A percentile compares a stretch with the other conserved stretches of the same genome.
Evolutionary conservation across 92 coral and sea anemone genomes (phyloP).

Genomic region (Meandrina meandrites): DNA sequence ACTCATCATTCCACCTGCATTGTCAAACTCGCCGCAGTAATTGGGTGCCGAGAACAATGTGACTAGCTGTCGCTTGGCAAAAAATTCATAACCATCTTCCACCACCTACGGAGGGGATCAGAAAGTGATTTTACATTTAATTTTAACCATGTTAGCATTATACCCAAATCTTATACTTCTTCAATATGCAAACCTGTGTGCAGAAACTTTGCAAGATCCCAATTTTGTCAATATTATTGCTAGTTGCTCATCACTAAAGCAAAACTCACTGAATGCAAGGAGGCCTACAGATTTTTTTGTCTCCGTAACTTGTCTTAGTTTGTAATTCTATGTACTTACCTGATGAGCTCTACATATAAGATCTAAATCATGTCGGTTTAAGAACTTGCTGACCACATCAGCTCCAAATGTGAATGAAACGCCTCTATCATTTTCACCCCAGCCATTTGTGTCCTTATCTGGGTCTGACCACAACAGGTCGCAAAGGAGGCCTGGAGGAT

Average conservation of each 20-base stretch:
- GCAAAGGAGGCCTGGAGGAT: conserved; percentile 77
- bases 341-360: conserved; percentile 99
- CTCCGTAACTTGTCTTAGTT: background rate
- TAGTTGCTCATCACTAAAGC: background rate
- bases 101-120: conserved; percentile 70
- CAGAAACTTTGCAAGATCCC: background rate
- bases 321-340: conserved; percentile 45
- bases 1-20: conserved; percentile 99
- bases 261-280: background rate
- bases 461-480: conserved; percentile 99
- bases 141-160: background rate
- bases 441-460: conserved; percentile 97
- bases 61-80: conserved; percentile 97
- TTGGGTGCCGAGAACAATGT: conserved; percentile 98
- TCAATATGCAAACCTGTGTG: background rate
- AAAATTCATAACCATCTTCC: conserved; percentile 99
- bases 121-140: background rate
- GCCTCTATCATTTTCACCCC: conserved; percentile 99
- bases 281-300: background rate
- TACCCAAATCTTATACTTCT: background rate
- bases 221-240: background rate
- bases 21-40: conserved; percentile 98
- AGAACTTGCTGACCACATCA: conserved; percentile 99
- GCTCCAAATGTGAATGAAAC: conserved; percentile 98
- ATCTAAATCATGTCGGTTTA: conserved; percentile 95